Conservation (phyloP, 2,797 vertebrate genomes). For the Microctenopoma lineatum region DNA sequence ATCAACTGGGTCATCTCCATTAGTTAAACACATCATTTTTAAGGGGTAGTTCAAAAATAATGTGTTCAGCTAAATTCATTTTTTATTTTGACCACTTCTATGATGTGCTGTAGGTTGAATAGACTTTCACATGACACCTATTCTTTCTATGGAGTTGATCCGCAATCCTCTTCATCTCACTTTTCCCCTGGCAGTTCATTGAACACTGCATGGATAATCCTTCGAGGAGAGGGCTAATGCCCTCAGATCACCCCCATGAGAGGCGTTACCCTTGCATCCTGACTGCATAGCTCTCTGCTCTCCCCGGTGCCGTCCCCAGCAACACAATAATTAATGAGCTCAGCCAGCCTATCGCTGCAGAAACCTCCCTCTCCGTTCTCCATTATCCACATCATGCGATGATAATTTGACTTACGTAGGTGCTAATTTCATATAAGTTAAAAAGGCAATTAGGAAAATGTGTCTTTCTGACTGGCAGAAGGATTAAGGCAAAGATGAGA, state of each 20-base stretch:
- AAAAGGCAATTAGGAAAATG: conserved; percentile 85
- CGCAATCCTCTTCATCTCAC: conserved; percentile 60
- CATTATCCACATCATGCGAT: conserved; percentile 71
- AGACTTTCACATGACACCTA: conserved; percentile 34
- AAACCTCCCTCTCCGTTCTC: conserved; percentile 62
- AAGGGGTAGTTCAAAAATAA: conserved; percentile 22
- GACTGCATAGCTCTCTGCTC: conserved; percentile 43
- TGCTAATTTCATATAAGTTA: conserved; percentile 85
- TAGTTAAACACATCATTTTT: conserved; percentile 38
- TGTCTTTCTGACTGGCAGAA: conserved; percentile 78
- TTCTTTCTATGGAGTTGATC: conserved; percentile 45
- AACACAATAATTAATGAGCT: conserved; percentile 81
- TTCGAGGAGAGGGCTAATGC: conserved; percentile 73
- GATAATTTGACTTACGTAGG: conserved; percentile 79
- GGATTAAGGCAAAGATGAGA: conserved; percentile 82
- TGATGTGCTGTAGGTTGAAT: conserved; percentile 12
- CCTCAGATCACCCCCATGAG: conserved; percentile 69
- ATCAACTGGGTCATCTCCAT: conserved; percentile 66
- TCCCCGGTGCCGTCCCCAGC: conserved; percentile 59
- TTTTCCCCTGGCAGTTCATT: conserved; percentile 56
- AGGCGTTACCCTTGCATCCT: conserved; percentile 64
- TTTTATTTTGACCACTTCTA: conserved; percentile 29
- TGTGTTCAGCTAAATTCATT: not conserved
- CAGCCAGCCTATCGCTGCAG: conserved; percentile 66
- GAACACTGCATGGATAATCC: conserved; percentile 69